These are phyloP conservation scores for Menidia beryllina DNA, from an alignment of 2,113 vertebrate species.

Conservation along the genomic window DNA sequence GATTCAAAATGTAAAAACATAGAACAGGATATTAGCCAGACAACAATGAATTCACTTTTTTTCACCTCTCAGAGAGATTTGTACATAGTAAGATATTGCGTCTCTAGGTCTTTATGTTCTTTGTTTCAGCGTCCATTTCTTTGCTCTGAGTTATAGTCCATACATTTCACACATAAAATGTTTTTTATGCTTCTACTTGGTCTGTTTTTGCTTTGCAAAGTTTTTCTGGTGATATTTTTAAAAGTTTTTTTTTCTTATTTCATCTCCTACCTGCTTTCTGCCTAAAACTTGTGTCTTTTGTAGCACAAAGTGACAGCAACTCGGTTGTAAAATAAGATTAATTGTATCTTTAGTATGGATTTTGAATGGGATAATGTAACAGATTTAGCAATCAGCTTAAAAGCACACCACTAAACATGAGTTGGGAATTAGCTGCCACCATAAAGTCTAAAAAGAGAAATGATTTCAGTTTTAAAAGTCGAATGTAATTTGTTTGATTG, in stretches of 20 bases:
- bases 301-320: no score
- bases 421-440: conserved; percentile 20
- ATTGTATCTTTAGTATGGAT: background rate
- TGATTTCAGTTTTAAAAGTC: conserved; percentile 37
- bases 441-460: conserved; percentile 38
- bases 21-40: background rate
- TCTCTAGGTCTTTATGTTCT: background rate
- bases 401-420: conserved; percentile 37
- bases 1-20: background rate
- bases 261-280: no score
- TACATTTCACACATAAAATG: no score
- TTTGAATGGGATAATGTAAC: conserved; percentile 8
- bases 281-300: no score
- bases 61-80: background rate
- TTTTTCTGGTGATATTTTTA: no score
- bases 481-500: conserved; percentile 58
- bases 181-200: no score
- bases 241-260: no score
- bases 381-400: conserved; percentile 48
- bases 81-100: background rate
- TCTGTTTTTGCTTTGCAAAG: no score
- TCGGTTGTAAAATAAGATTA: background rate
- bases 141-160: no score
- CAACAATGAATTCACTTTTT: background rate
- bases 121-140: background rate